phyloP scores from a whole-genome alignment of 1,140 invertebrate genomes.

The Drosophila nannoptera region DNA sequence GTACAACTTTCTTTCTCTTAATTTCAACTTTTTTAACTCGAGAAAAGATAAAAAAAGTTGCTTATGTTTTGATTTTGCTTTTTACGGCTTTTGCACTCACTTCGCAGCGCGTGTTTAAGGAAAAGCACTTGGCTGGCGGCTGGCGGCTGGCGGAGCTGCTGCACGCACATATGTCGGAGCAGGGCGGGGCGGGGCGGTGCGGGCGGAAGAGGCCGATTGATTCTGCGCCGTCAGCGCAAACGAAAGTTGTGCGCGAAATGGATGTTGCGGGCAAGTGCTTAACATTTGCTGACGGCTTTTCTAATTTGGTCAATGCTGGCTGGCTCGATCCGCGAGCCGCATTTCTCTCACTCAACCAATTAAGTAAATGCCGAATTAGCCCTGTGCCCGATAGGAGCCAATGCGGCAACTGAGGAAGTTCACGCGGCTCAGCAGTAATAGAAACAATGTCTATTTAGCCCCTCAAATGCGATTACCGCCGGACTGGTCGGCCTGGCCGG shows the following conservation, averaged over 20 bases:
- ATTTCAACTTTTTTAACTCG: conserved; percentile 26
- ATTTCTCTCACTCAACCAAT: conserved; percentile 59
- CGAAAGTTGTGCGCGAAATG: conserved; percentile 60
- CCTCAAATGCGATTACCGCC: conserved; percentile 67
- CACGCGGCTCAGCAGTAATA: conserved; percentile 44
- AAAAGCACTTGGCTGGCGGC: conserved; percentile 39
- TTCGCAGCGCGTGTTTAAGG: conserved; percentile 26
- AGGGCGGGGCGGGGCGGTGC: not conserved
- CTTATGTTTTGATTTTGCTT: conserved; percentile 32
- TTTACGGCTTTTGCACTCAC: conserved; percentile 46
- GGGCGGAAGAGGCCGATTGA: conserved; percentile 27
- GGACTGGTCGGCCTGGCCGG: conserved; percentile 46
- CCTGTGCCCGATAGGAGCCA: conserved; percentile 33
- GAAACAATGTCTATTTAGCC: conserved; percentile 5
- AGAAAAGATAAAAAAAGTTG: conserved; percentile 16
- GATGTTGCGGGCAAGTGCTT: conserved; percentile 43
- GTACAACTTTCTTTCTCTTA: conserved; percentile 35
- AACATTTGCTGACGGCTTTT: conserved; percentile 59
- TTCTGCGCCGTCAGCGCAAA: conserved; percentile 65
- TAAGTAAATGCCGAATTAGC: conserved; percentile 45
- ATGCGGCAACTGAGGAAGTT: conserved; percentile 61
- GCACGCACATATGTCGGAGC: conserved; percentile 34
- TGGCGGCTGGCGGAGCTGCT: conserved; percentile 4
- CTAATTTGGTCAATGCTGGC: conserved; percentile 68
- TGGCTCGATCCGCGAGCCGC: conserved; percentile 52